Conservation (phyloP, 2,113 vertebrate species). For the Orthonyx spaldingii region DNA sequence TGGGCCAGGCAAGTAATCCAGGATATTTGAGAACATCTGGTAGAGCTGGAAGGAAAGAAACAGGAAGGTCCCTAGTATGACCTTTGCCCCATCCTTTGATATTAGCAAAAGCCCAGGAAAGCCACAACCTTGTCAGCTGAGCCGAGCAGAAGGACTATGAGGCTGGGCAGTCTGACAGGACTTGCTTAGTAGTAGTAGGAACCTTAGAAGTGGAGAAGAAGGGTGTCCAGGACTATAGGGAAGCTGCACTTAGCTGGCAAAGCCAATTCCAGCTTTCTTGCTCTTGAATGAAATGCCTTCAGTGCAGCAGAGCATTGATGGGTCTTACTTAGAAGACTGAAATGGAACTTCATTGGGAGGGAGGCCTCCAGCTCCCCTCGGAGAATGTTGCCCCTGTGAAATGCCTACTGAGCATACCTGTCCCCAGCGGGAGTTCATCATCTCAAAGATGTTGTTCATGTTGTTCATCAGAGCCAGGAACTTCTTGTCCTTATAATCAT, state of each 20-base stretch:
- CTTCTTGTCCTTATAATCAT: constrained; percentile 23
- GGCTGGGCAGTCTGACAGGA: neutral
- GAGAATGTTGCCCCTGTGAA: neutral
- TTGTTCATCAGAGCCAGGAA: constrained; percentile 11
- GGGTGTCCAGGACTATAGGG: neutral
- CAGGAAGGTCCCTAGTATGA: neutral
- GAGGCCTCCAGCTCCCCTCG: neutral
- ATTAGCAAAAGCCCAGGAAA: neutral
- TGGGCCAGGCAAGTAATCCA: constrained; percentile 68
- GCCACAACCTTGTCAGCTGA: neutral
- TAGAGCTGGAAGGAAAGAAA: constrained; percentile 68
- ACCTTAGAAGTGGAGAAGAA: neutral
- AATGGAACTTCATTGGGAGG: neutral
- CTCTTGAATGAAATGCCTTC: neutral
- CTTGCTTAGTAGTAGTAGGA: neutral
- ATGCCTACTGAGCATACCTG: neutral
- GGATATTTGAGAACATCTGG: constrained; percentile 73
- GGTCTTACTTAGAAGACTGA: neutral
- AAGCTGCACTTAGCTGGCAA: neutral
- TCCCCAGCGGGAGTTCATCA: neutral
- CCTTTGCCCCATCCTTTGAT: neutral
- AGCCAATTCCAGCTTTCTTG: neutral
- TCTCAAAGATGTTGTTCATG: neutral
- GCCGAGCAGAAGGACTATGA: neutral
- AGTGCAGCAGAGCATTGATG: neutral